Evolutionary conservation across 2,888 invertebrate species (phyloP).

Genomic region (Ephialtes manifestator): DNA sequence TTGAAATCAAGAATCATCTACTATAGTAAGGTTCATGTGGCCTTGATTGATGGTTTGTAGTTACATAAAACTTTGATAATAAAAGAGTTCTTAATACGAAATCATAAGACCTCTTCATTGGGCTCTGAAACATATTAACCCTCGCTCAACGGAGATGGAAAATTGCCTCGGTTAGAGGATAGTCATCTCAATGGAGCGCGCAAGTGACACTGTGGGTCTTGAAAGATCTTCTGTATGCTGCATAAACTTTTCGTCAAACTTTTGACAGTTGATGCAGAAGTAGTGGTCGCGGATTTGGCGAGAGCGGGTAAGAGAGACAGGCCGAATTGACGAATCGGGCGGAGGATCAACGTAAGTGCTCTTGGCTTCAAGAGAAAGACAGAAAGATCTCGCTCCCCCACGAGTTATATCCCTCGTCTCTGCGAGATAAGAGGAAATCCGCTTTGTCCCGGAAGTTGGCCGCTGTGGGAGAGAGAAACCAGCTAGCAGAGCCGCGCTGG

Average conservation of each 20-base stretch:
- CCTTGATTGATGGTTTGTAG: neutral
- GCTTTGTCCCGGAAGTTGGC: slow-evolving; percentile 67
- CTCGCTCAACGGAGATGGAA: neutral
- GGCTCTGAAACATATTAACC: neutral
- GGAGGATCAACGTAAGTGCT: slow-evolving; percentile 46
- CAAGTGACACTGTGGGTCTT: neutral
- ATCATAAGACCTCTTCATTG: neutral
- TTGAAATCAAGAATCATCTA: no score
- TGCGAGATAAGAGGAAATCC: slow-evolving; percentile 64
- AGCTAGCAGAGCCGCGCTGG: slow-evolving; percentile 28
- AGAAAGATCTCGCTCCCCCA: slow-evolving; percentile 25
- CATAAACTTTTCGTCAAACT: slow-evolving; percentile 44
- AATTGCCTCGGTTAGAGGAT: neutral
- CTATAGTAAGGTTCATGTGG: no score
- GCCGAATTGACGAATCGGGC: slow-evolving; percentile 59
- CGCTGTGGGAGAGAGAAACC: slow-evolving; percentile 13
- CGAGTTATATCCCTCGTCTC: slow-evolving; percentile 56
- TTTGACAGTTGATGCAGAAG: slow-evolving; percentile 25
- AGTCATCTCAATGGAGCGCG: slow-evolving; percentile 1
- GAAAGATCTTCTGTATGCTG: neutral
- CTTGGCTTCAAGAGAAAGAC: slow-evolving; percentile 23
- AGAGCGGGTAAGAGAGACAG: slow-evolving; percentile 1
- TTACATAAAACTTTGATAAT: neutral
- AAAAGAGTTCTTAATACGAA: neutral
- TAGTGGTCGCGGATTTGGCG: neutral